Evolutionary conservation across 2,113 vertebrate species (phyloP), one percentile per base, ranked within the genome.

Genomic region (Mirza zaza): DNA sequence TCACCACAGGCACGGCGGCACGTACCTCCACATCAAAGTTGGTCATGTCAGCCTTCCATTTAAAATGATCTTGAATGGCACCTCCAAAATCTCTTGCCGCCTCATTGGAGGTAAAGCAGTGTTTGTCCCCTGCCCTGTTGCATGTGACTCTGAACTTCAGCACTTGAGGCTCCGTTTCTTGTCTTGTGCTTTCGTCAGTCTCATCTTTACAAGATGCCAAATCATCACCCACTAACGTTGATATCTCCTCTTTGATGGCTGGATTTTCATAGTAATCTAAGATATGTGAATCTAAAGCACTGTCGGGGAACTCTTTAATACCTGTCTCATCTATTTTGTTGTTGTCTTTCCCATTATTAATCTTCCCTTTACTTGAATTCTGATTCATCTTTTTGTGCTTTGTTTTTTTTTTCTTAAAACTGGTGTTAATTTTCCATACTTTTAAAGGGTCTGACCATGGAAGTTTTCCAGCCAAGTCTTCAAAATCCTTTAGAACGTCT

Each of bases 1-100:
- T 61, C 61, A 73, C 21, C 61, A 65, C 6, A 91, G 12, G 79
- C 34, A 73, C 21, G 73, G 29, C 3, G 4, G 0, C 98, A 99
- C 99, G 98, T 98, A 99, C 99, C 99, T 99, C 99, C 8, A 99
- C 98, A 95, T 99, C 99, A 96, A 99, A 99, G 98, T 99, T 99
- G 3, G 99, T 99, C 99, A 99, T 99, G 92, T 99, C 99, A 45
- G 99, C 99, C 96, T 99, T 99, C 99, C 99, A 99, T 96, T 99
- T 99, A 97, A 99, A 99, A 92, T 99, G 98, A 57, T 99, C 99
- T 85, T 99, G 99, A 67, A 99, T 99, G 0, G 99, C 99, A 32
- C 99, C 99, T 0, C 99, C 99, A 91, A 99, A 99, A 97, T 99
- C 99, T 93, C 99, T 99, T 0, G 99, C 99, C 0, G 99, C 99